phyloP scores from a whole-genome alignment of 2,888 invertebrate genomes.

The Agrotis segetum region DNA sequence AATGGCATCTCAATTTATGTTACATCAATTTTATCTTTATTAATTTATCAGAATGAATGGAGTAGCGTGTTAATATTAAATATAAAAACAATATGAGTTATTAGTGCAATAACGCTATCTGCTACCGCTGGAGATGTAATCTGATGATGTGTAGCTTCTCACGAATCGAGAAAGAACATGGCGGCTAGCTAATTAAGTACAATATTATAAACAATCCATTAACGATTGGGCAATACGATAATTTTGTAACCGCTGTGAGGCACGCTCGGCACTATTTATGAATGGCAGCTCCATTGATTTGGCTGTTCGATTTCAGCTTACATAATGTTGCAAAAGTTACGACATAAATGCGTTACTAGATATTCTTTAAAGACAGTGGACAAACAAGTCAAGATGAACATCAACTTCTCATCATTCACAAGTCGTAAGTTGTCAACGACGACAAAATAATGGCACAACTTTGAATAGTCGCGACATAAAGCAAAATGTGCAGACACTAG shows the following conservation, averaged over 20 bases:
- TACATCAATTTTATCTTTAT: slow-evolving; percentile 60
- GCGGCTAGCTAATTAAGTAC: slow-evolving; percentile 75
- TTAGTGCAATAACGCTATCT: slow-evolving; percentile 61
- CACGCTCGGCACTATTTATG: slow-evolving; percentile 43
- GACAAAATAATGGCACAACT: slow-evolving; percentile 25
- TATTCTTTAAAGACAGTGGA: background rate
- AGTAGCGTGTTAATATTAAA: slow-evolving; percentile 66
- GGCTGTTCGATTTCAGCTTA: slow-evolving; percentile 15
- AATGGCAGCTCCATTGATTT: slow-evolving; percentile 28
- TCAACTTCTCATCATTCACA: slow-evolving; percentile 15
- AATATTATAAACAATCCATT: slow-evolving; percentile 84
- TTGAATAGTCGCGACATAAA: background rate
- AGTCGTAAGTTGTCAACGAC: slow-evolving; percentile 1
- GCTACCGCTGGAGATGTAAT: slow-evolving; percentile 72
- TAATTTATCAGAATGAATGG: slow-evolving; percentile 67
- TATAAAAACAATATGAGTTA: slow-evolving; percentile 67
- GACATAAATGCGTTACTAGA: background rate
- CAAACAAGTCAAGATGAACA: background rate
- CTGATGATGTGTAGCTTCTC: slow-evolving; percentile 67
- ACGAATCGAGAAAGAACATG: slow-evolving; percentile 60
- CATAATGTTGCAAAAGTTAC: background rate
- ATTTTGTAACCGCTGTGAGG: slow-evolving; percentile 44
- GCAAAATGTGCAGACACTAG: background rate
- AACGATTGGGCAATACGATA: slow-evolving; percentile 67
- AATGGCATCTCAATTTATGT: slow-evolving; percentile 47